Conservation (phyloP, 2,113 vertebrate species). For the Peromyscus californicus region DNA sequence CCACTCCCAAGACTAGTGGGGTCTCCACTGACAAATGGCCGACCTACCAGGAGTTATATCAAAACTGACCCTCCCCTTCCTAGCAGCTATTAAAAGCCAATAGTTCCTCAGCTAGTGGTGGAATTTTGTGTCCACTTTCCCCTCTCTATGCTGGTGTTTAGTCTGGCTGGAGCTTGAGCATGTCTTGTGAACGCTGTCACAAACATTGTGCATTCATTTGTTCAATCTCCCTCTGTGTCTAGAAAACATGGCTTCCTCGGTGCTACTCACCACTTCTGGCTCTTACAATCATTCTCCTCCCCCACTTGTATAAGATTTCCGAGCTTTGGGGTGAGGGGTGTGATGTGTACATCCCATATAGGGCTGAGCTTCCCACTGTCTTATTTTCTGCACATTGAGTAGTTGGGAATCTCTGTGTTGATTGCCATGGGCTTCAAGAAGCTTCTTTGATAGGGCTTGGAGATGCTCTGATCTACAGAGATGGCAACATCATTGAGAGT, state of each 20-base stretch:
- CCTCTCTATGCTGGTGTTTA: not conserved
- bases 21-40: not conserved
- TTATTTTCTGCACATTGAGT: not conserved
- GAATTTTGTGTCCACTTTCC: not conserved
- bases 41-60: not conserved
- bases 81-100: not conserved
- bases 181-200: not conserved
- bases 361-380: not conserved
- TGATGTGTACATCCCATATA: not conserved
- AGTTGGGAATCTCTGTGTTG: not conserved
- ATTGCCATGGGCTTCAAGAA: not conserved
- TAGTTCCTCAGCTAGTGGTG: not conserved
- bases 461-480: not conserved
- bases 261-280: not conserved
- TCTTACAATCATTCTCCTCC: not conserved
- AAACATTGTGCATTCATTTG: not conserved
- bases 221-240: not conserved
- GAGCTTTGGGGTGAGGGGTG: not conserved
- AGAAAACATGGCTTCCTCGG: not conserved
- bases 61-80: not conserved
- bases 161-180: not conserved
- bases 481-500: not conserved
- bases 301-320: not conserved
- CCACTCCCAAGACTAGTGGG: not conserved
- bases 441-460: not conserved